Evolutionary conservation across 2,888 invertebrate genomes (phyloP).

Genomic region (Hermaeophaga mercurialis): DNA sequence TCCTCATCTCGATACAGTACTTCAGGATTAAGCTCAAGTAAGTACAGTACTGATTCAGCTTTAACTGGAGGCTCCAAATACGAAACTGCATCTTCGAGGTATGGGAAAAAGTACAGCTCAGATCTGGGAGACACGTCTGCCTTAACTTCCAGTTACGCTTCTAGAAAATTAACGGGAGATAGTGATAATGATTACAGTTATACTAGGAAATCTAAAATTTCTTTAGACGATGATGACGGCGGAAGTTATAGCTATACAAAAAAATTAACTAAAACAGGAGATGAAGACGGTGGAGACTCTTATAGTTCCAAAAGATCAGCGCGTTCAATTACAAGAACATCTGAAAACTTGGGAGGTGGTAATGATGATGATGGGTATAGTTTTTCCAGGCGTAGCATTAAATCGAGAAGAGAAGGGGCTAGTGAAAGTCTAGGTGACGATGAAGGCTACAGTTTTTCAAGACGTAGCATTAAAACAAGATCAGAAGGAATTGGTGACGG

Average conservation of each 20-base stretch:
- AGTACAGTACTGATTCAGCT: constrained; percentile 37
- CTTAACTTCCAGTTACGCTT: constrained; percentile 38
- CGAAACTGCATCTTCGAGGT: constrained; percentile 43
- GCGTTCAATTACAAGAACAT: constrained; percentile 36
- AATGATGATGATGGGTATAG: constrained; percentile 37
- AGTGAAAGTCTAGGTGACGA: constrained; percentile 43
- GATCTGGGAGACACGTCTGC: constrained; percentile 35
- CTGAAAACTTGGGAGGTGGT: constrained; percentile 32
- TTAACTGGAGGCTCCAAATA: constrained; percentile 39
- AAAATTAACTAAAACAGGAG: constrained; percentile 32
- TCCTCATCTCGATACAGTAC: constrained; percentile 43
- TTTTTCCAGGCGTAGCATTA: constrained; percentile 43
- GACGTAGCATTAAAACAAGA: constrained; percentile 42
- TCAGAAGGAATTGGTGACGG: constrained; percentile 47
- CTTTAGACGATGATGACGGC: constrained; percentile 38
- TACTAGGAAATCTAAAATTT: constrained; percentile 35
- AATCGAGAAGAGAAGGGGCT: constrained; percentile 43
- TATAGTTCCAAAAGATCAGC: constrained; percentile 41
- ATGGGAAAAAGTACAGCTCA: constrained; percentile 35
- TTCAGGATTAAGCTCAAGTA: constrained; percentile 30
- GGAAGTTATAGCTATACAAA: constrained; percentile 40
- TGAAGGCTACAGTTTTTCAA: constrained; percentile 41
- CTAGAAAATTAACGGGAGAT: constrained; percentile 38
- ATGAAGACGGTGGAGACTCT: constrained; percentile 36
- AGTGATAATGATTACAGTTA: constrained; percentile 36